A percentile compares a stretch with the other conserved stretches of the same genome.
Conservation (phyloP, 2,797 vertebrate species). For the Muscicapa comitata region DNA sequence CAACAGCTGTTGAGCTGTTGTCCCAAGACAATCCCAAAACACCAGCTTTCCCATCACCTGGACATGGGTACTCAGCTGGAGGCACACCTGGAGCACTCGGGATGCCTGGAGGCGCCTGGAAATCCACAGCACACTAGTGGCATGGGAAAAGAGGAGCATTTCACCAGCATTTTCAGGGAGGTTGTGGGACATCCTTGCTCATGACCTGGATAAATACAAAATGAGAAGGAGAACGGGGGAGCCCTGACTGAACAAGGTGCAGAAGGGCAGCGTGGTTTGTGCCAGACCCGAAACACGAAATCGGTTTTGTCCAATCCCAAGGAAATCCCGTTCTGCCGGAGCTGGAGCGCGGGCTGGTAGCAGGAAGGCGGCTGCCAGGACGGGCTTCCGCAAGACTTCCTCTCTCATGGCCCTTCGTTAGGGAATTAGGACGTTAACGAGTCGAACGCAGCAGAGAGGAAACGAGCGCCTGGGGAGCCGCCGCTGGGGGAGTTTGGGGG, state of each 20-base stretch:
- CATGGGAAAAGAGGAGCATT: accelerated
- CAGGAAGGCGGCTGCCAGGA: constrained; percentile 29
- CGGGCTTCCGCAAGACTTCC: constrained; percentile 44
- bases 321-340: background rate
- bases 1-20: background rate
- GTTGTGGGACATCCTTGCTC: accelerated
- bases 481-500: background rate
- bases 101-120: background rate
- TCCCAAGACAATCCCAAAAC: background rate
- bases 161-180: background rate
- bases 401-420: constrained; percentile 29
- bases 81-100: accelerated
- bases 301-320: accelerated
- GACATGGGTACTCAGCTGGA: background rate
- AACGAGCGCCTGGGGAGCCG: background rate
- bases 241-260: background rate
- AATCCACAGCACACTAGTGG: background rate
- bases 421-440: constrained; percentile 27
- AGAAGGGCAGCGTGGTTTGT: accelerated
- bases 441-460: background rate
- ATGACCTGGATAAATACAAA: background rate
- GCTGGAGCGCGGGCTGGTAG: accelerated
- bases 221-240: background rate
- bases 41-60: background rate
- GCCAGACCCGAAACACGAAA: accelerated